Base-by-base conservation (phyloP, 1,140 invertebrate species). In the Leguminivora glycinivorella region DNA sequence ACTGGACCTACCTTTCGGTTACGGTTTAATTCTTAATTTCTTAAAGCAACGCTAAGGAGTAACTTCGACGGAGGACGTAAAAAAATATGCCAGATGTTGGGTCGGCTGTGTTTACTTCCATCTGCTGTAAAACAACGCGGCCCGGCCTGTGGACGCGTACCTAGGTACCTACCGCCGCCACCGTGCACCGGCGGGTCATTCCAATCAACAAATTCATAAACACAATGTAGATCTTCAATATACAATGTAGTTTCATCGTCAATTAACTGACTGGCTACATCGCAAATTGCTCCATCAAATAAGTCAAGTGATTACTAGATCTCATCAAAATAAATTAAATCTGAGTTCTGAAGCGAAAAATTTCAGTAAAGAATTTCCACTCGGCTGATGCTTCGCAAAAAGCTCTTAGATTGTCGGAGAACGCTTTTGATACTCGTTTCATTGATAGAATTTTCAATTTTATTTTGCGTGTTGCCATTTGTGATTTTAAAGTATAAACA, bases 71-170 rank as follows among this genome's bases (percentile, higher is more conserved):
- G 74, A 83, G 74, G 82, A 83, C 83, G 72, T 79, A 85, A 88
- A 90, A 88, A 90, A 85, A 82, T 78, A 81, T 43, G 77, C 85
- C 88, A 90, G 86, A 90, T 90, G 88, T 90, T 70, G 82, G 75
- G 71, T 72, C 73, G 75, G 76, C 80, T 73, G 78, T 85, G 83
- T 86, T 87, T 84, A 83, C 82, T 83, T 86, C 80, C 87, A 87
- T 87, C 83, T 86, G 85, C 77, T 81, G 72, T 83, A 80, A 83
- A 87, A 89, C 86, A 90, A 87, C 82, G 84, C 80, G 78, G 69
- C 76, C 86, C 80, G 78, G 69, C 76, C 86, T 75, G 82, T 87
- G 75, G 82, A 70, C 69, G 69, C 70, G 69, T 63, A 58, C n/a
- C n/a, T n/a, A n/a, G n/a, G n/a, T 34, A 38, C 56, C 56, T 58